Conservation (phyloP, 1,140 invertebrate species). For the Caligus rogercresseyi region DNA sequence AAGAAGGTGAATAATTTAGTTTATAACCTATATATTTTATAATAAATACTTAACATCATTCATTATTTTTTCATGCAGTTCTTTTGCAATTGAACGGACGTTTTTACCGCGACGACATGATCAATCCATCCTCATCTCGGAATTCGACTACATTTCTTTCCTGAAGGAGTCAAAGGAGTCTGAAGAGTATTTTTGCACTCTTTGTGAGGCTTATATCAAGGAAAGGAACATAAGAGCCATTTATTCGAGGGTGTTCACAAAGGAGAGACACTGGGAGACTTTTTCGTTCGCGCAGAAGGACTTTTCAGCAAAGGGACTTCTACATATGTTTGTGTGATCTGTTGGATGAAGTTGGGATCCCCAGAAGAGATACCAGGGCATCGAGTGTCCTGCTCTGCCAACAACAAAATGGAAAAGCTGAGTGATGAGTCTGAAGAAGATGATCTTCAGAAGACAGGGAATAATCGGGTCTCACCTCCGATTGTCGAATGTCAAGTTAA, state of each 20-base stretch:
- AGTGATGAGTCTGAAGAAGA: neutral
- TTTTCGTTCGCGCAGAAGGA: neutral
- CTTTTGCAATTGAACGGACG: too few species aligned
- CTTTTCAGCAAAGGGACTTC: neutral
- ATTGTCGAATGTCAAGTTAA: neutral
- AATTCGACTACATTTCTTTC: neutral
- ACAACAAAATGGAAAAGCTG: neutral
- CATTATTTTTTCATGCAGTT: too few species aligned
- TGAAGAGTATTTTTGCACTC: conserved; percentile 16
- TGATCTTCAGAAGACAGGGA: too few species aligned
- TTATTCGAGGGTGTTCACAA: conserved; percentile 6
- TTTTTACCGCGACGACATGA: too few species aligned
- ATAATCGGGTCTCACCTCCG: too few species aligned
- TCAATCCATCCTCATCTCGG: neutral
- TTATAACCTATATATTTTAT: too few species aligned
- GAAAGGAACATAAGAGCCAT: conserved; percentile 3
- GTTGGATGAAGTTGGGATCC: conserved; percentile 5
- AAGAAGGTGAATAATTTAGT: too few species aligned
- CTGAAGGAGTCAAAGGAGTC: neutral
- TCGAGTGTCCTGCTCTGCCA: neutral
- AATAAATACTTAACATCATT: too few species aligned
- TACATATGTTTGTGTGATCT: neutral
- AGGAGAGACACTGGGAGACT: neutral
- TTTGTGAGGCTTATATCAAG: conserved; percentile 5
- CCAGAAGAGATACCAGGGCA: neutral